These are phyloP conservation scores for Otus sunia DNA, from an alignment of 2,113 vertebrate genomes.

Conservation along the genomic window DNA sequence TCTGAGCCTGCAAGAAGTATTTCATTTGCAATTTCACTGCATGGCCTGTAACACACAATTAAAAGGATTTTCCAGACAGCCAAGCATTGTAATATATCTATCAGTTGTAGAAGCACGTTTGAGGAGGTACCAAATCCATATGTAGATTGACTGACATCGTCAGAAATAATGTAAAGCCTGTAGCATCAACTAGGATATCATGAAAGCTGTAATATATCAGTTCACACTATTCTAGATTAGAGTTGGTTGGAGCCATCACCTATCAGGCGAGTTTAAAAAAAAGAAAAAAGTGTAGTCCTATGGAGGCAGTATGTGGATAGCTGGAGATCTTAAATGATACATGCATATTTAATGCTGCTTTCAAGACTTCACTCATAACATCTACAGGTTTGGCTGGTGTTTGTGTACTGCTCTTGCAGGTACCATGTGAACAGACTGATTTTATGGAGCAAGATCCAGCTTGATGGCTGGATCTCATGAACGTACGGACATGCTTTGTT, in stretches of 20 bases:
- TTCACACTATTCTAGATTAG: background rate
- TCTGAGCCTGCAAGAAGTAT: background rate
- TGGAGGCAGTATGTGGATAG: background rate
- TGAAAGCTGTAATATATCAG: background rate
- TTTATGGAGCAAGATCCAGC: background rate
- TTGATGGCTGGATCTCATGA: background rate
- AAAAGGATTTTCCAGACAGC: background rate
- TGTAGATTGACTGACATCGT: background rate
- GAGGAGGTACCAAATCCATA: background rate
- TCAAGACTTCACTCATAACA: background rate
- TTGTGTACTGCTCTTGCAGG: background rate
- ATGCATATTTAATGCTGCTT: background rate
- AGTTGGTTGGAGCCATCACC: background rate
- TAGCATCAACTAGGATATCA: background rate
- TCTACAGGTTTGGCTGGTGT: background rate
- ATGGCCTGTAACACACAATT: background rate
- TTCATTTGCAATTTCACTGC: background rate
- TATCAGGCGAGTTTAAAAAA: too few relatives aligned
- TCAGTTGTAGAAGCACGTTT: background rate
- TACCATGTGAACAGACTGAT: background rate
- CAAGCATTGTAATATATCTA: background rate
- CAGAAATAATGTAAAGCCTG: background rate
- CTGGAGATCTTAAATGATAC: background rate
- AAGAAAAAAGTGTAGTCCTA: background rate
- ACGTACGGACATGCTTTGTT: background rate